Conservation (phyloP, 1,140 invertebrate species). For the Hesperophylax magnus region DNA sequence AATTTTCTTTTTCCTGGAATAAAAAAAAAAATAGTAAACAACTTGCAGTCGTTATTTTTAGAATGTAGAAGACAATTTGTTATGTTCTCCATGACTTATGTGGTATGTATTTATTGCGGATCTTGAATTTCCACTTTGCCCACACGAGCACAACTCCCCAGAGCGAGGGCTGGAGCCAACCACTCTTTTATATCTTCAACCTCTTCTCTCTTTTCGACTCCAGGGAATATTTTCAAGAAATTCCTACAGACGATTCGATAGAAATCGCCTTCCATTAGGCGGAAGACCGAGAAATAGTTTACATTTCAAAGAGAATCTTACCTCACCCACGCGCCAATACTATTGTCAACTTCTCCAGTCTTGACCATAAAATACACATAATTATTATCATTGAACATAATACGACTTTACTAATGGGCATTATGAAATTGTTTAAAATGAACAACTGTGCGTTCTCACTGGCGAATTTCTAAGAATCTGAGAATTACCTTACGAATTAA, state of each 20-base stretch:
- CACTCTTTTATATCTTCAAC: background rate
- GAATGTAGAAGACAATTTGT: too few relatives aligned
- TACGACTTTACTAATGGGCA: background rate
- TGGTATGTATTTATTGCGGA: too few relatives aligned
- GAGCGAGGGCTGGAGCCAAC: background rate
- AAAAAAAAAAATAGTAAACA: too few relatives aligned
- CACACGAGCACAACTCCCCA: background rate
- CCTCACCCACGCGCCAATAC: conserved; percentile 23
- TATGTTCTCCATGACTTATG: too few relatives aligned
- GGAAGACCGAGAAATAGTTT: conserved; percentile 26
- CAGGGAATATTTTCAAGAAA: background rate
- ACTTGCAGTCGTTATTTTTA: too few relatives aligned
- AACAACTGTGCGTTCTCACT: background rate
- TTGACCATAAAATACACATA: conserved; percentile 25
- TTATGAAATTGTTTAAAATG: background rate
- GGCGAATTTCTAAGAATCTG: conserved; percentile 7
- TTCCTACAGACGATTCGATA: background rate
- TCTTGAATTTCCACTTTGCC: conserved; percentile 8
- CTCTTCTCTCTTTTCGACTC: background rate
- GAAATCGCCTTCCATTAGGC: background rate
- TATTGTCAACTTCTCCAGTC: background rate
- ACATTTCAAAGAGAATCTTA: conserved; percentile 37
- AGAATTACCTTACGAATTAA: too few relatives aligned
- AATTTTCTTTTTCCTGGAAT: too few relatives aligned
- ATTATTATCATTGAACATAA: conserved; percentile 30